Conservation (phyloP, 2,113 vertebrate species). For the Prionailurus viverrinus region DNA sequence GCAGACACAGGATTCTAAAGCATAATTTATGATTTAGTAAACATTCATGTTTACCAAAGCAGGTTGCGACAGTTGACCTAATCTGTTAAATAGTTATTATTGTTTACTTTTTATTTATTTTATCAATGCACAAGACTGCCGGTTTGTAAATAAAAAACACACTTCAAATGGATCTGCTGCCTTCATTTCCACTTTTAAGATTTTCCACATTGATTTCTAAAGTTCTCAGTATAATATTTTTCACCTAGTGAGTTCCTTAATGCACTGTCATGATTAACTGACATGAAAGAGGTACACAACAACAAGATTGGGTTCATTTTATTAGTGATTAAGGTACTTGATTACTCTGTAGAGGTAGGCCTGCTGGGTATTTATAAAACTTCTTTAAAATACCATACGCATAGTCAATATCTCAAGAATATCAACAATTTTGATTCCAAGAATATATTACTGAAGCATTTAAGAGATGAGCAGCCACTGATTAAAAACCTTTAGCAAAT, state of each 20-base stretch:
- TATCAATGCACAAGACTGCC: background rate
- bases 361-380: background rate
- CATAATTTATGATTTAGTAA: background rate
- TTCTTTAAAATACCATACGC: background rate
- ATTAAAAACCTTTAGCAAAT: conserved; percentile 51
- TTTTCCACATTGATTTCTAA: conserved; percentile 17
- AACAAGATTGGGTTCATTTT: background rate
- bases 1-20: background rate
- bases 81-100: background rate
- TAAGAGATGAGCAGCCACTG: background rate
- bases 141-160: background rate
- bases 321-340: conserved; percentile 10
- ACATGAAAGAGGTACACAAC: background rate
- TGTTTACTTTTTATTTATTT: background rate
- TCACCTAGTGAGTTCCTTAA: background rate
- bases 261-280: background rate
- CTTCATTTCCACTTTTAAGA: background rate
- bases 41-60: background rate
- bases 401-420: background rate
- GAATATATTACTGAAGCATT: background rate
- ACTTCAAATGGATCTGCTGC: background rate
- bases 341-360: background rate
- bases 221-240: background rate
- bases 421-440: conserved; percentile 2
- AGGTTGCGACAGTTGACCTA: background rate